phyloP scores from a whole-genome alignment of 2,888 invertebrate species.

The Agrochola macilenta region DNA sequence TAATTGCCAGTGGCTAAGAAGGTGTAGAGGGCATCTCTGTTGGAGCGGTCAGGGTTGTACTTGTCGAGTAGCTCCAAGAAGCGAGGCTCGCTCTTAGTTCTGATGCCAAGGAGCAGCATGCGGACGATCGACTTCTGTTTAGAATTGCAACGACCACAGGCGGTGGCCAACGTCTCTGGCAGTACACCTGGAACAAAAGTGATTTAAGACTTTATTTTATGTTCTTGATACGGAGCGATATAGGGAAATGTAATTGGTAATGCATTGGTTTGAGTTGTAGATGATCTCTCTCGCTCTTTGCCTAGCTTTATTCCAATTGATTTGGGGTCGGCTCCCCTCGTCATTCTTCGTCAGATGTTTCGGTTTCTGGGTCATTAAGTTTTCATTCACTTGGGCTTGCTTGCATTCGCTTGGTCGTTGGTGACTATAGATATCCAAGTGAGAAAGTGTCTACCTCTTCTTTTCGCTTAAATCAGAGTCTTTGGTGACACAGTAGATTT shows the following conservation, averaged over 20 bases:
- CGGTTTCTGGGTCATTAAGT: too few relatives aligned
- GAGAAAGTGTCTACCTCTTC: too few relatives aligned
- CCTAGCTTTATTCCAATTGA: too few relatives aligned
- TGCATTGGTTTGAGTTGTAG: not conserved
- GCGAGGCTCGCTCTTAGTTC: slow-evolving; percentile 92
- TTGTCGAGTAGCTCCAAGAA: slow-evolving; percentile 93
- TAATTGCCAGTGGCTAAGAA: slow-evolving; percentile 87
- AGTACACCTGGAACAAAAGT: slow-evolving; percentile 90
- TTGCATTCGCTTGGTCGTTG: too few relatives aligned
- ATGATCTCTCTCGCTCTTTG: too few relatives aligned
- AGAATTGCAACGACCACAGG: slow-evolving; percentile 92
- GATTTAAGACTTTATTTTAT: not conserved
- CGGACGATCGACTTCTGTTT: slow-evolving; percentile 91
- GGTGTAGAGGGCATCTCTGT: slow-evolving; percentile 91
- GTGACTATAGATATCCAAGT: too few relatives aligned
- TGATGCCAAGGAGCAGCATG: slow-evolving; percentile 92
- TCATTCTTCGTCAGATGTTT: too few relatives aligned
- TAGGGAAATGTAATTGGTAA: not conserved
- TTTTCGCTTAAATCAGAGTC: too few relatives aligned
- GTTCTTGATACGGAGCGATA: not conserved
- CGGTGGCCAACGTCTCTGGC: slow-evolving; percentile 92
- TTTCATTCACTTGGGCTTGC: too few relatives aligned
- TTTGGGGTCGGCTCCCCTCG: too few relatives aligned
- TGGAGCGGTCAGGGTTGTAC: slow-evolving; percentile 93
- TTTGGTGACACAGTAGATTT: not conserved